Base-by-base conservation (phyloP, 2,113 vertebrate genomes). In the Dinomys branickii region DNA sequence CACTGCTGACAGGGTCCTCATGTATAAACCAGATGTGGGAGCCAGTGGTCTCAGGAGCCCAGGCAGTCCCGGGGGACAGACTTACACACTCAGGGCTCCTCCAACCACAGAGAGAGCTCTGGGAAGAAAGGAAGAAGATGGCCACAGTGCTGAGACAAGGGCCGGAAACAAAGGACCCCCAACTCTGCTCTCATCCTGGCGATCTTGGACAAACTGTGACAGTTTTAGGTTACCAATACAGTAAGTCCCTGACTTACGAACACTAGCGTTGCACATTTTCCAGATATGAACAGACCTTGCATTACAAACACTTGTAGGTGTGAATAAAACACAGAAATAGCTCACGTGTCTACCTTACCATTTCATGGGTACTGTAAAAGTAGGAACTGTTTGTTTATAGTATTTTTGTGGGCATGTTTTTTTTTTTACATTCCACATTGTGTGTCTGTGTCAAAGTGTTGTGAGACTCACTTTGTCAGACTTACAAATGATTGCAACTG, bases 1-100 rank as follows among this genome's bases (percentile, higher is more conserved):
- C 0, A 2, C 2, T 28, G n/a, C 12, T 8, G 8, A 73, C 10
- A 50, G n/a, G 50, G 28, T 5, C n/a, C 61, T 84, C 10, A 0
- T 14, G 8, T n/a, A 17, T 38, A 63, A 54, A 16, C 41, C 50
- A 41, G 58, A 41, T 17, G 52, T 0, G 4, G n/a, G 33, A 81
- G 35, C 58, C 28, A 41, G 59, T 33, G 3, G 61, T 41, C 41
- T 61, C 19, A 28, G 83, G 73, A 59, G 59, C 50, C 50, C 3
- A 17, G 12, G 2, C 35, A n/a, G 2, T 16, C 11, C 16, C 0
- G 1, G 35, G 41, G 52, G 33, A 56, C 26, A 77, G 38, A 38
- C 28, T 0, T 0, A 44, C 14, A 52, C 2, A 16, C 38, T 19
- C 56, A 65, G 56, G 59, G 41, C 30, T 63, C 78, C 56, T 41